Base-by-base conservation (phyloP, 1,140 invertebrate species). In the Micrasema longulum region DNA sequence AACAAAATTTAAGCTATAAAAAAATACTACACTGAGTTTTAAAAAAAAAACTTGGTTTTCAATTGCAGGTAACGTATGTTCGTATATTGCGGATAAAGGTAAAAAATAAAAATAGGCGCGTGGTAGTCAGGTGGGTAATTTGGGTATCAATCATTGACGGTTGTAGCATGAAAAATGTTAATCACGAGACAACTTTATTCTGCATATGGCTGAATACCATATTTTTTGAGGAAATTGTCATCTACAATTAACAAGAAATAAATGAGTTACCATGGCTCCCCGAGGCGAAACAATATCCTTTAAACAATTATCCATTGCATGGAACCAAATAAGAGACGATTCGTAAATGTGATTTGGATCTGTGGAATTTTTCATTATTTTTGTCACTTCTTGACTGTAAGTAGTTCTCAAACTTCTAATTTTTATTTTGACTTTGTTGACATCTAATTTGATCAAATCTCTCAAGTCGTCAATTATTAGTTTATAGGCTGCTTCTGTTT, bases 361-460 rank as follows among this genome's bases (percentile, higher is more conserved):
- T 3, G 62, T 62, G 0, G 83, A 84, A 74, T 80, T 83, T 14
- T 80, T 77, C 9, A 84, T 67, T 62, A 86, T 85, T 77, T 85
- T 86, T 31, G 83, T 80, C 4, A 86, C 78, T 80, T 86, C 81
- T 68, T 86, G 83, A 4, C 75, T 65, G 57, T 86, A 86, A 1
- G 84, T 85, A 10, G 82, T 81, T 60, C 85, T 78, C 23, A 86
- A 77, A 60, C 82, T 84, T 73, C 84, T 85, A 31, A 86, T 85
- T 76, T 85, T 85, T 64, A 80, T 81, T 78, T 83, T 85, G 5
- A 85, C 78, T 77, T 86, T 82, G 16, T 79, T 75, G 23, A 81
- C 77, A 26, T 76, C 76, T 74, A 81, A 81, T 53, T 76, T 78
- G 36, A 83, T 79, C 11, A 77, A 73, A 38, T 71, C 60, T 72